A percentile compares a stretch with the other conserved stretches of the same genome.
phyloP scores from a whole-genome alignment of 2,888 invertebrate species.

The Hyalella azteca region DNA sequence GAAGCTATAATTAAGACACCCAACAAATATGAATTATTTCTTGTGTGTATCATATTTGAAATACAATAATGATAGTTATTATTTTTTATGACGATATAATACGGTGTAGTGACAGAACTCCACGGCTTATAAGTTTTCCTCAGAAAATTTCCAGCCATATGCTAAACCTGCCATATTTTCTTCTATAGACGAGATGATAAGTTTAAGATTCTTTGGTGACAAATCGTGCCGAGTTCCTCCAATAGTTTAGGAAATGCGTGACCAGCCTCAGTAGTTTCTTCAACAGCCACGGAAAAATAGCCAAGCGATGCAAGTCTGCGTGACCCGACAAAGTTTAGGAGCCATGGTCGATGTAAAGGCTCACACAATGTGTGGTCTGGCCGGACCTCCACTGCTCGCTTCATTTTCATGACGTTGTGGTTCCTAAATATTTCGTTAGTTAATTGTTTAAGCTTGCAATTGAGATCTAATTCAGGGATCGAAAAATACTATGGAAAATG shows the following conservation, averaged over 20 bases:
- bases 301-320: neutral
- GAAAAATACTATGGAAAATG: no score
- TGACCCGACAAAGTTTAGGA: constrained; percentile 20
- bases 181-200: neutral
- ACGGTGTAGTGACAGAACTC: no score
- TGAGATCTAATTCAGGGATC: no score
- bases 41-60: no score
- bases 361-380: neutral
- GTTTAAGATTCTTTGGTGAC: constrained; percentile 4
- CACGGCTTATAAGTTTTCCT: no score
- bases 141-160: no score
- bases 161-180: neutral
- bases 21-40: no score
- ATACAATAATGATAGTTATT: no score
- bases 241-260: constrained; percentile 23
- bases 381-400: neutral
- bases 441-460: no score
- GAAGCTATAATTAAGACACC: no score
- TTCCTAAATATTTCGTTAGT: no score
- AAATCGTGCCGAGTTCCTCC: constrained; percentile 17
- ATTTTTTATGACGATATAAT: no score
- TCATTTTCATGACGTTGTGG: neutral
- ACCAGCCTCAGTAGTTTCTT: constrained; percentile 24
- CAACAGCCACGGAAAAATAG: constrained; percentile 12
- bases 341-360: constrained; percentile 8